These are phyloP conservation scores for Nomada ruficornis DNA, from an alignment of 2,888 invertebrate species.

Conservation along the genomic window DNA sequence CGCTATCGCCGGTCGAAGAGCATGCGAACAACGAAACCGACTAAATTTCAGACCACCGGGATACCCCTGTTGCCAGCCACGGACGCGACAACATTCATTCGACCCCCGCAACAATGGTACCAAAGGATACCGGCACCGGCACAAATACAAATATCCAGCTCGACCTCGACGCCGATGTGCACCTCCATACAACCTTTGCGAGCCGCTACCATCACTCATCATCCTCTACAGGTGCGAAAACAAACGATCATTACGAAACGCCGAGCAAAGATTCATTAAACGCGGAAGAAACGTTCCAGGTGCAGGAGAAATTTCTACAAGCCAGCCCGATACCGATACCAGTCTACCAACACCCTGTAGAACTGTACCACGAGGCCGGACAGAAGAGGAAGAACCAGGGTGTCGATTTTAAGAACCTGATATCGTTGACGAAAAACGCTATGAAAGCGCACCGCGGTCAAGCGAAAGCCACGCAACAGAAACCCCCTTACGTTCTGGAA, in stretches of 20 bases:
- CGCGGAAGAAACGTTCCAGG: conserved; percentile 18
- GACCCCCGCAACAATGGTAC: conserved; percentile 78
- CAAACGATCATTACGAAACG: neutral
- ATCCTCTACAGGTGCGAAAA: conserved; percentile 69
- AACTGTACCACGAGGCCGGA: conserved; percentile 75
- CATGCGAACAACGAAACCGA: neutral
- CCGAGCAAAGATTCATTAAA: neutral
- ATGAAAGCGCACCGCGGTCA: conserved; percentile 69
- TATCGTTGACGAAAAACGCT: conserved; percentile 79
- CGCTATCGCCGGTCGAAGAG: neutral
- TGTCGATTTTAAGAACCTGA: conserved; percentile 81
- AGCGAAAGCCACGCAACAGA: conserved; percentile 71
- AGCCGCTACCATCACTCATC: conserved; percentile 73
- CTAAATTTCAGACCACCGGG: conserved; percentile 70
- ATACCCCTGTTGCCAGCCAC: conserved; percentile 74
- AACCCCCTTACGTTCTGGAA: conserved; percentile 68
- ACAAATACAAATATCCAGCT: conserved; percentile 73
- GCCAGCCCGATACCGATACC: conserved; percentile 74
- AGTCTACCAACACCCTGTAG: conserved; percentile 79
- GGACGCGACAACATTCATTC: conserved; percentile 69
- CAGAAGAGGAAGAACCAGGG: conserved; percentile 77
- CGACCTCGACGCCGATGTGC: conserved; percentile 70
- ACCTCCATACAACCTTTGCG: conserved; percentile 74
- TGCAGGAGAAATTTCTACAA: conserved; percentile 65
- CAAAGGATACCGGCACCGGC: conserved; percentile 73